Conservation (phyloP, 2,113 vertebrate species). For the Pipa parva region DNA sequence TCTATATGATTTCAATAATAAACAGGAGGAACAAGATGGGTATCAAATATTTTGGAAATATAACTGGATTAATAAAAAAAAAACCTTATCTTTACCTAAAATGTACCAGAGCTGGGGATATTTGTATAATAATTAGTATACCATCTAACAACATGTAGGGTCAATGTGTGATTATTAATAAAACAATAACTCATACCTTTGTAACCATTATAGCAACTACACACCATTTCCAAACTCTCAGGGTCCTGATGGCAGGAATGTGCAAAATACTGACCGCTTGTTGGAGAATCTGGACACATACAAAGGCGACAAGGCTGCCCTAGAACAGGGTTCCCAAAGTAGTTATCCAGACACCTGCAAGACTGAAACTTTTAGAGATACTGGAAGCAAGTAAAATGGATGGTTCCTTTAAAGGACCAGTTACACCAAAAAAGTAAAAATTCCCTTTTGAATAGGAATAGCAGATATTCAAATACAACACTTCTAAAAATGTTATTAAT, state of each 20-base stretch:
- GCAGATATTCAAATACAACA: no score
- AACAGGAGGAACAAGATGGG: no score
- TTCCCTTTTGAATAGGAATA: no score
- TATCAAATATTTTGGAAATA: no score
- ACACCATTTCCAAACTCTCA: conserved; percentile 60
- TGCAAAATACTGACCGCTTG: conserved; percentile 72
- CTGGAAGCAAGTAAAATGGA: not conserved
- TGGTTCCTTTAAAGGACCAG: no score
- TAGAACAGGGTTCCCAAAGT: conserved; percentile 66
- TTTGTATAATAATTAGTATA: not conserved
- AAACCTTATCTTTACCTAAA: conserved; percentile 23
- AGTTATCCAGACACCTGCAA: conserved; percentile 75
- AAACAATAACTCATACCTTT: conserved; percentile 58
- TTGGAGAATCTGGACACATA: conserved; percentile 67
- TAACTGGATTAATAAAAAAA: not conserved
- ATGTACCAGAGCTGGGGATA: not conserved
- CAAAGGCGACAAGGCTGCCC: conserved; percentile 70
- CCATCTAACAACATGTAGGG: not conserved
- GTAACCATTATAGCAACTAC: conserved; percentile 69
- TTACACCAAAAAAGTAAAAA: no score
- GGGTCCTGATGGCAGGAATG: conserved; percentile 67
- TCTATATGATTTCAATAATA: no score
- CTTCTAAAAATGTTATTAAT: no score
- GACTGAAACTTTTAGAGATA: not conserved
- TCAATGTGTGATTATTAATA: not conserved